Base-by-base conservation (phyloP, 2,888 invertebrate species). In the Epirrhoe tristata region DNA sequence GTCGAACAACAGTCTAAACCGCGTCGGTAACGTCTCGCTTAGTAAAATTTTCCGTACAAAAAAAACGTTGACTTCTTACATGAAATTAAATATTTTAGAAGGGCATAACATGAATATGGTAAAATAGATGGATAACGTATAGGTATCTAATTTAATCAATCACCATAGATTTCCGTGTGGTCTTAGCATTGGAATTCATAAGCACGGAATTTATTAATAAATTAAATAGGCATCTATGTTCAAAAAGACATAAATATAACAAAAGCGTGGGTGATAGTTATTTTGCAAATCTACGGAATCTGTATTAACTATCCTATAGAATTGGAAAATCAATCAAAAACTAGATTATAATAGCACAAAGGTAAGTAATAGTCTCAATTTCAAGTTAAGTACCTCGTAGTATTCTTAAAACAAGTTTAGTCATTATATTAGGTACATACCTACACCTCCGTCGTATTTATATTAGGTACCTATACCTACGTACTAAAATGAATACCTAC, bases 171-270 rank as follows among this genome's bases (percentile, higher is more conserved):
- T 32, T 56, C 55, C 59, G 55, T 65, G 59, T 59, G 55, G 59
- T 65, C 36, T 39, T n/a, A 39, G 31, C 55, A 55, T 64, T 64
- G 50, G 39, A 39, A 64, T 64, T 59, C 50, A 34, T 34, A 6
- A 31, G 0, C 16, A 48, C 36, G 32, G 46, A 31, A 58, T 63
- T 34, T 16, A 52, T 58, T 36, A 36, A 63, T 63, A 58, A 58
- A 63, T 63, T 58, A 12, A 43, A 43, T 43, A 3, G 12, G 39
- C 24, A 24, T 24, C 24, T 12, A 53, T 46, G 16, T 48, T 16
- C 14, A 48, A 48, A 12, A 52, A 56, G 39, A 14, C 16, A 57
- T 63, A 51, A 56, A 31, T 58, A 43, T n/a, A n/a, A 43, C 46
- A 24, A 34, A 58, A 36, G 48, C 48, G 48, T 48, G 48, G 48